These are phyloP conservation scores for Neoniphon sammara DNA, from an alignment of 2,797 vertebrate species.

Conservation along the genomic window DNA sequence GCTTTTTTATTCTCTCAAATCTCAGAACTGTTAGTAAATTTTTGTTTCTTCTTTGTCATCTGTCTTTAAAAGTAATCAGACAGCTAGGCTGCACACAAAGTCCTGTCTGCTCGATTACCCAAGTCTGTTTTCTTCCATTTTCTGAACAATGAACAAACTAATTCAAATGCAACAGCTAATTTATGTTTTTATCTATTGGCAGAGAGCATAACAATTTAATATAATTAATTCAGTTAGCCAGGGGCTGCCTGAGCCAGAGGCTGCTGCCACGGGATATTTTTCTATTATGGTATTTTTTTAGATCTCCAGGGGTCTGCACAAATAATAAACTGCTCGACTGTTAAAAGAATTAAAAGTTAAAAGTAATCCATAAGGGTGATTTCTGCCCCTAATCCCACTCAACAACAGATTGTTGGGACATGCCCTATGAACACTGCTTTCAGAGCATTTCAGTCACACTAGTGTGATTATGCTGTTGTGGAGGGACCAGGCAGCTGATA, in stretches of 20 bases:
- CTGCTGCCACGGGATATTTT: neutral
- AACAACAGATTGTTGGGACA: conserved; percentile 64
- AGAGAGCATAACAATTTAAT: neutral
- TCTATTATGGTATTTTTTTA: conserved; percentile 19
- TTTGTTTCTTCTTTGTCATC: too few species aligned
- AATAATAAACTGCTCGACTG: conserved; percentile 39
- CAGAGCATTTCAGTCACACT: conserved; percentile 63
- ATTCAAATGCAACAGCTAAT: neutral
- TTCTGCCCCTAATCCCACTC: conserved; percentile 57
- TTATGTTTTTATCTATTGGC: conserved; percentile 3
- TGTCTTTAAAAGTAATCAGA: too few species aligned
- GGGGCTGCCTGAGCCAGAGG: neutral
- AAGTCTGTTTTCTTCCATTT: too few species aligned
- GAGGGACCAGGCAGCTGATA: conserved; percentile 30
- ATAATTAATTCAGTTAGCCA: conserved; percentile 21
- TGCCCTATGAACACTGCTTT: conserved; percentile 54
- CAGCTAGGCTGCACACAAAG: too few species aligned
- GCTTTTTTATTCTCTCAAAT: too few species aligned
- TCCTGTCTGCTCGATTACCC: too few species aligned
- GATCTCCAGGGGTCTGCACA: conserved; percentile 26
- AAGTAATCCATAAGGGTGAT: conserved; percentile 26
- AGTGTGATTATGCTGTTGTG: conserved; percentile 36
- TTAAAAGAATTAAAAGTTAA: conserved; percentile 22
- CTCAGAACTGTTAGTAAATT: too few species aligned
- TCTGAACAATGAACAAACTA: neutral